phyloP scores from a whole-genome alignment of 2,797 vertebrate genomes.

The Peromyscus melanophrys region DNA sequence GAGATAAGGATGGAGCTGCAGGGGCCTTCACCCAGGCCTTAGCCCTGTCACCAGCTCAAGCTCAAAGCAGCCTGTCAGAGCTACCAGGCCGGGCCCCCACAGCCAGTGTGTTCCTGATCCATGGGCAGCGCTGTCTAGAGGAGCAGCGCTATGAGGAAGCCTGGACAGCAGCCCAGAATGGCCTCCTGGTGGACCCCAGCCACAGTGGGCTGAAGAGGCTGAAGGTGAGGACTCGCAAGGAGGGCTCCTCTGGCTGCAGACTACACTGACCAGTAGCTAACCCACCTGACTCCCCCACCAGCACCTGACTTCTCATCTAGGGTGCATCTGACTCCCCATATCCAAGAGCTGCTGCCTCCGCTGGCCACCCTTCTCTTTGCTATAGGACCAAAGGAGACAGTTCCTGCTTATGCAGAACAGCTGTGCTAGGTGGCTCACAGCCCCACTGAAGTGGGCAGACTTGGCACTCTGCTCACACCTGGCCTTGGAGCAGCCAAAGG shows the following conservation, averaged over 20 bases:
- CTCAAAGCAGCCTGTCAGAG: slow-evolving; percentile 88
- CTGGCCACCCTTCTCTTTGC: neutral
- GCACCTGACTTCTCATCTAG: neutral
- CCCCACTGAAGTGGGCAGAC: neutral
- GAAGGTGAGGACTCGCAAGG: slow-evolving; percentile 92
- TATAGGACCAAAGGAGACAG: neutral
- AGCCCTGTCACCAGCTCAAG: slow-evolving; percentile 88
- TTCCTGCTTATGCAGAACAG: neutral
- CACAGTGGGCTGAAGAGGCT: slow-evolving; percentile 93
- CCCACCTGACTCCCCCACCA: rapidly evolving
- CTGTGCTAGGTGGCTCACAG: too few species aligned
- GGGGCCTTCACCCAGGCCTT: slow-evolving; percentile 93
- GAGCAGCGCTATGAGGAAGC: slow-evolving; percentile 90
- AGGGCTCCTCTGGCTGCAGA: slow-evolving; percentile 91
- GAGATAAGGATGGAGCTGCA: slow-evolving; percentile 90
- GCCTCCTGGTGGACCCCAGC: slow-evolving; percentile 91
- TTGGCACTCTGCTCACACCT: neutral
- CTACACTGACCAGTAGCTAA: slow-evolving; percentile 90
- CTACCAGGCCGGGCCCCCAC: slow-evolving; percentile 88
- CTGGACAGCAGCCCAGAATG: slow-evolving; percentile 92
- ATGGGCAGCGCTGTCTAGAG: slow-evolving; percentile 90
- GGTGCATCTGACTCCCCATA: neutral
- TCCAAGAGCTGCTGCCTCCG: neutral
- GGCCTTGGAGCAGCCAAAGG: neutral
- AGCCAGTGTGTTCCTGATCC: slow-evolving; percentile 89